Base-by-base conservation (phyloP, 1,140 invertebrate genomes). In the Drosophila parabipectinata region DNA sequence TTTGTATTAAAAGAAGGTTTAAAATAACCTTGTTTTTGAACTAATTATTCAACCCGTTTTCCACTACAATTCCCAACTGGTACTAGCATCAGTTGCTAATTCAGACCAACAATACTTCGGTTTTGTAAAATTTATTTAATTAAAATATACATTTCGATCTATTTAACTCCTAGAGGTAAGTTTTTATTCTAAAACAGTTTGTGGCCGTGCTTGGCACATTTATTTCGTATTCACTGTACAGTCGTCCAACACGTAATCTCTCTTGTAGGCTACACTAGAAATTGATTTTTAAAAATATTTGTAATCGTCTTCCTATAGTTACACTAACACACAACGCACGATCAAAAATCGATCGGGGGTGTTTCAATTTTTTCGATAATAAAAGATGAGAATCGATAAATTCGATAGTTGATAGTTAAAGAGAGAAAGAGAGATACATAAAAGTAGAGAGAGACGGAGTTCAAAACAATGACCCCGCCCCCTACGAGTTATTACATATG, bases 401-500 rank as follows among this genome's bases (percentile, higher is more conserved):
- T 69, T 69, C 66, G 66, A 34, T 55, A 41, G 18, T 3, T 37
- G 34, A 10, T 18, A 18, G 18, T 9, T 9, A 4, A 14, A 14
- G 41, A 44, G 8, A 26, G 15, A 39, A 8, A 44, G 18, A 44
- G 14, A 44, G 14, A 9, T 44, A 44, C 4, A 18, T n/a, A 14
- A 14, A 8, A 8, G 6, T 7, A 14, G 39, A 44, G 15, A 18
- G 18, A 18, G 14, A 14, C 14, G n/a, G 0, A 7, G n/a, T 7
- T 8, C 26, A 28, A 1, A 28, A 28, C 9, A 10, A n/a, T 1
- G 14, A 24, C 18, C 8, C 14, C 15, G 81, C 1, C 1, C 18
- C 72, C 93, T 93, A 67, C 28, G 57, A 45, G 21, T 21, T 3
- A 24, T 67, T 93, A 15, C 45, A 76, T 26, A 73, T 93, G 47